Conservation (phyloP, 2,888 invertebrate genomes). For the Eulithis prunata region DNA sequence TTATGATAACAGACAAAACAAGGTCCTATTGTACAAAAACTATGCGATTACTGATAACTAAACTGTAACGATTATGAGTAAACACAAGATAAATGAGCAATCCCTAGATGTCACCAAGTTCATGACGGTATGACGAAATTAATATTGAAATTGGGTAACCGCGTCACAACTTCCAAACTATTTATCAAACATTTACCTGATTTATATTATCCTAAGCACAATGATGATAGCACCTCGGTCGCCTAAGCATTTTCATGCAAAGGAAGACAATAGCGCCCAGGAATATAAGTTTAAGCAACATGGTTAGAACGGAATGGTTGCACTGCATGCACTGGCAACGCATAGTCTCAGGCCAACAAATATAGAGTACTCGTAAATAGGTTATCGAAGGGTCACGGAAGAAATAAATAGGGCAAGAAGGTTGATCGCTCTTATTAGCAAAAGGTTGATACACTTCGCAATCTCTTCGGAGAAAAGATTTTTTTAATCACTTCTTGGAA, state of each 20-base stretch:
- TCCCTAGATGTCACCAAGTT: slow-evolving; percentile 11
- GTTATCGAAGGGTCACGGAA: slow-evolving; percentile 26
- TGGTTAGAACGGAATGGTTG: slow-evolving; percentile 38
- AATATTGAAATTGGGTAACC: not conserved
- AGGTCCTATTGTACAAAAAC: too few relatives aligned
- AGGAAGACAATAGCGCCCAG: slow-evolving; percentile 69
- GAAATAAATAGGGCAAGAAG: slow-evolving; percentile 23
- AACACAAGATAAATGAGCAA: slow-evolving; percentile 12
- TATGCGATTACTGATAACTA: not conserved
- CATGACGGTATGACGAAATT: slow-evolving; percentile 3
- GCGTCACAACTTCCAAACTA: slow-evolving; percentile 1
- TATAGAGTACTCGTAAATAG: slow-evolving; percentile 35
- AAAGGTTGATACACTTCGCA: slow-evolving; percentile 14
- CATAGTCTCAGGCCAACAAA: slow-evolving; percentile 8
- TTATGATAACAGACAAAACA: too few relatives aligned
- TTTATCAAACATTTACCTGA: slow-evolving; percentile 25
- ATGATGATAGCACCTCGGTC: slow-evolving; percentile 56
- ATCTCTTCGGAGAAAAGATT: slow-evolving; percentile 17
- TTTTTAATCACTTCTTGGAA: not conserved
- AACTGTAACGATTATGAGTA: not conserved
- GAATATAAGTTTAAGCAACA: slow-evolving; percentile 74
- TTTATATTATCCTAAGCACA: slow-evolving; percentile 44
- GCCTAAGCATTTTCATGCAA: slow-evolving; percentile 68
- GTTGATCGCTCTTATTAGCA: slow-evolving; percentile 15
- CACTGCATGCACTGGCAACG: slow-evolving; percentile 22